A percentile compares a stretch with the other conserved stretches of the same genome.
These are phyloP conservation scores for Tapera naevia DNA, from an alignment of 2,797 vertebrate genomes.

Conservation along the genomic window DNA sequence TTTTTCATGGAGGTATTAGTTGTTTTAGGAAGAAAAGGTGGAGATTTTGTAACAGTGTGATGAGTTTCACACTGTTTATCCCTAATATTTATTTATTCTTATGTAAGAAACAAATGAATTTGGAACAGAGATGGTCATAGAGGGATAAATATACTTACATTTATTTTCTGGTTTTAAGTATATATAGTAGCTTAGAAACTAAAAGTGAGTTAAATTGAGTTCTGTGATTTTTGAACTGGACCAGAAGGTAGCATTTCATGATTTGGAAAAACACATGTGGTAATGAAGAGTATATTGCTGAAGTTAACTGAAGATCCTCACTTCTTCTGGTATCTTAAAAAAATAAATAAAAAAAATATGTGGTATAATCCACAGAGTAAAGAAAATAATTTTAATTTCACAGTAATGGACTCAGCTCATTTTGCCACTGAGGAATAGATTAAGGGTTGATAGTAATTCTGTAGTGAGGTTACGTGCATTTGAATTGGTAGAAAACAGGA, in stretches of 20 bases:
- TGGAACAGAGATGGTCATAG: neutral
- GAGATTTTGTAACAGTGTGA: neutral
- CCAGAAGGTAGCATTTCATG: neutral
- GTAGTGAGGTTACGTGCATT: neutral
- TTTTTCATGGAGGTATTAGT: neutral
- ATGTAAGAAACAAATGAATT: neutral
- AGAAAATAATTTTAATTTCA: neutral
- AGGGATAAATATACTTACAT: neutral
- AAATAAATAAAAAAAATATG: too few species aligned
- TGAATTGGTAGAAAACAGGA: neutral
- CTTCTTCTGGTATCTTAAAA: neutral
- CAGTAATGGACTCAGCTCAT: neutral
- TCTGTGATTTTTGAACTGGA: neutral
- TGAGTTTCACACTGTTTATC: neutral
- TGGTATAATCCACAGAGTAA: too few species aligned
- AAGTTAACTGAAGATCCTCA: neutral
- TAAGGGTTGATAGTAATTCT: neutral
- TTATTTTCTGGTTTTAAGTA: neutral
- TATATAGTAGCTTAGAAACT: neutral
- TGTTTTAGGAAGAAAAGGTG: neutral
- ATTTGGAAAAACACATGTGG: neutral
- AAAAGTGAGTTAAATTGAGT: neutral
- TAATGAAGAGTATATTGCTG: neutral
- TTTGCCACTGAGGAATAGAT: neutral
- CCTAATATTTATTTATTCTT: too few species aligned